Evolutionary conservation across 2,888 invertebrate genomes (phyloP), one percentile per base, ranked within the genome.

Genomic region (Spicauda simplicius): DNA sequence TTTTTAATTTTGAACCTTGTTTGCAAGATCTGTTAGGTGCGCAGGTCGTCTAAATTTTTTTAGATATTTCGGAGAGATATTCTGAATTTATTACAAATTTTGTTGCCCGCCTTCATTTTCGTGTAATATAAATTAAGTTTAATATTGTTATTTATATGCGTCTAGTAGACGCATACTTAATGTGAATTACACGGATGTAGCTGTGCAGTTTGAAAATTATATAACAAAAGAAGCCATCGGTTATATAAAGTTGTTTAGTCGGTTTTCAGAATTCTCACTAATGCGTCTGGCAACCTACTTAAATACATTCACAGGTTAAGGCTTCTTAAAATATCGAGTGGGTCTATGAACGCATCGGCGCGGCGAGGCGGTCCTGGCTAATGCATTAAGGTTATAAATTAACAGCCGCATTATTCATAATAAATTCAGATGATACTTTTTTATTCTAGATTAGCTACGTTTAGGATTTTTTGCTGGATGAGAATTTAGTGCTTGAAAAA

Each of bases 271-370:
- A 85, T 86, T 81, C 81, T 75, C 81, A 80, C 83, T 90, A 90
- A 90, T 90, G 90, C 78, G 90, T 90, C 89, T 90, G 86, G 87
- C 82, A 88, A 82, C 87, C 89, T 82, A 88, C 81, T 86, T 89
- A 75, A 81, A 81, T 82, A 82, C 76, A 80, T 81, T 81, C 60
- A 52, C 33, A 66, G 66, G 68, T 62, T 64, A 64, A 48, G 48
- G 52, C 61, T 48, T 64, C 55, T 53, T 52, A 69, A 64, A 70
- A 58, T 71, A 56, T 66, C 50, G 57, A 63, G 59, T 52, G 57
- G 33, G 58, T 64, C 58, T 64, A 58, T 53, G 58, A 65, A 53
- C 53, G 53, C 53, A 54, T 50, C 16, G 54, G 41, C 59, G 33
- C 60, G 48, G 48, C 52, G 48, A 66, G 37, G 16, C 33, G 59